Evolutionary conservation across 2,113 vertebrate species (phyloP).

Genomic region (Onychorhynchus coronatus): DNA sequence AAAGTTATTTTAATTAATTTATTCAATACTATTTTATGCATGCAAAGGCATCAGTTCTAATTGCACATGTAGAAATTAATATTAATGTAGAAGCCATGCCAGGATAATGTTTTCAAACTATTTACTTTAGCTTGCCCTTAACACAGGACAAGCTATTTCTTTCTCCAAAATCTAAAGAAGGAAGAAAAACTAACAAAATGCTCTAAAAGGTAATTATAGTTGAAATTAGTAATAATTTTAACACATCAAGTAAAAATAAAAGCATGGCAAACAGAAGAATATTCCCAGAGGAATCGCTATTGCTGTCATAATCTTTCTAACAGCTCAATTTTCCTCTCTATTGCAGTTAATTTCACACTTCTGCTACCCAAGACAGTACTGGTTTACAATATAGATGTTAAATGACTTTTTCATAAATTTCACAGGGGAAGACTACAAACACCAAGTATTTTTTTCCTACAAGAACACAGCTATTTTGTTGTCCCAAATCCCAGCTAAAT

Average conservation of each 20-base stretch:
- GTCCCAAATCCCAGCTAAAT: not conserved
- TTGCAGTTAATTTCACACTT: not conserved
- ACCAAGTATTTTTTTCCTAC: not conserved
- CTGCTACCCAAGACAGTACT: not conserved
- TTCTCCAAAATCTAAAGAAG: not conserved
- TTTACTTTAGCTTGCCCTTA: constrained; percentile 17
- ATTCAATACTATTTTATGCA: not conserved
- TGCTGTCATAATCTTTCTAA: not conserved
- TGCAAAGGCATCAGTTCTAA: not conserved
- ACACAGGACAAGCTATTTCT: not conserved
- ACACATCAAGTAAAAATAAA: not conserved
- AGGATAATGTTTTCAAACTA: not conserved
- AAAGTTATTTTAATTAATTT: not conserved
- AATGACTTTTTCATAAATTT: not conserved
- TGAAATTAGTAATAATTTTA: constrained; percentile 32
- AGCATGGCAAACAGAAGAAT: constrained; percentile 11
- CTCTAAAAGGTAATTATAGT: not conserved
- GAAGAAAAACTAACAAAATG: not conserved
- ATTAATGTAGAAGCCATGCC: not conserved
- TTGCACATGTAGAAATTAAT: not conserved
- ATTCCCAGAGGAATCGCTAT: not conserved
- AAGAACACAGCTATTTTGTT: not conserved
- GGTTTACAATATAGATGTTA: not conserved
- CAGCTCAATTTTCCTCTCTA: not conserved
- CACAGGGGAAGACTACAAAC: not conserved